Base-by-base conservation (phyloP, 2,888 invertebrate genomes). In the Polydrusus cervinus region DNA sequence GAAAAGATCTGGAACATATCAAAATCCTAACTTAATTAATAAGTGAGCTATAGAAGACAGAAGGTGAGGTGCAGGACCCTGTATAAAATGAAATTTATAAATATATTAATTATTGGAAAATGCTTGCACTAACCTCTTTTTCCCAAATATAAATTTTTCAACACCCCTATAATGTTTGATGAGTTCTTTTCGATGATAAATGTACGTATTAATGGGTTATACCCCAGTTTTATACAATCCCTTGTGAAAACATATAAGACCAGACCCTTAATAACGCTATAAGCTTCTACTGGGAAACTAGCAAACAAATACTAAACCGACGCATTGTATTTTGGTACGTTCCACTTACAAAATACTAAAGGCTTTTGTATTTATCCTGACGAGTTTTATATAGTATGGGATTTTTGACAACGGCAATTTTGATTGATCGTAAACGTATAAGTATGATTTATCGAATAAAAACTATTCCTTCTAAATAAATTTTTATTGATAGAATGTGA, bases 281-380 rank as follows among this genome's bases (percentile, higher is more conserved):
- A 47, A 47, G 47, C 47, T 14, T 16, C 47, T 16, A 47, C 47
- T 47, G 47, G 47, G 16, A 16, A 47, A 47, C 47, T 47, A 51
- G 51, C 51, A 20, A 51, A 51, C 20, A 51, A 51, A 51, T 51
- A 11, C 51, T 51, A 20, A 20, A 47, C 16, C 16, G 14, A 16
- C 7, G 7, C 16, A 16, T 47, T 47, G 47, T 16, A 47, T 47
- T 47, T 47, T 47, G 14, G 47, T 47, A 47, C 14, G 9, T 9
- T 14, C 47, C 47, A 47, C 16, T 47, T 47, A 47, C 7, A 16
- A 16, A 47, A 47, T n/a, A 43, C 43, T 13, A 43, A 13, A 43
- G n/a, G n/a, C 43, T 43, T 43, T 43, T 43, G 43, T 43, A 43
- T 43, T 43, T 43, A 43, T 43, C 43, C 43, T 43, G 43, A n/a